Conservation (phyloP, 2,888 invertebrate species). For the Troides oblongomaculatus region DNA sequence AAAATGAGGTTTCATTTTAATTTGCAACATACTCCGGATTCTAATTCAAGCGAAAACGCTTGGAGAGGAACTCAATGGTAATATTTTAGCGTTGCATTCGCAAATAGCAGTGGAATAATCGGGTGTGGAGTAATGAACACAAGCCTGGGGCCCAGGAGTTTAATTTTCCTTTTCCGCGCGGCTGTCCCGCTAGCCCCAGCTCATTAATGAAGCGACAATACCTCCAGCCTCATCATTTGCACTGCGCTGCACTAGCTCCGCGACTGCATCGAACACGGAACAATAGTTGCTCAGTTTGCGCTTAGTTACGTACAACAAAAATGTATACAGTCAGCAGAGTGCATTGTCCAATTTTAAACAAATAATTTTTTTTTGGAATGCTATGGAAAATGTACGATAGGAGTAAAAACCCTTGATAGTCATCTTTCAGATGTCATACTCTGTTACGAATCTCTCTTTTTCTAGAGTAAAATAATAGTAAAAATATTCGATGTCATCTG, state of each 20-base stretch:
- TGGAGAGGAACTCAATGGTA: slow-evolving; percentile 32
- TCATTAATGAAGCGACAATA: slow-evolving; percentile 75
- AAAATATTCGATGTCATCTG: too few species aligned
- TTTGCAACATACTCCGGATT: slow-evolving; percentile 13
- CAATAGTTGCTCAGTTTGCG: slow-evolving; percentile 37
- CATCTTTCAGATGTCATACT: too few species aligned
- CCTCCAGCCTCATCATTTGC: slow-evolving; percentile 72
- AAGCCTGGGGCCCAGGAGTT: slow-evolving; percentile 75
- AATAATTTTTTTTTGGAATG: neutral
- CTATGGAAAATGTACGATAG: neutral
- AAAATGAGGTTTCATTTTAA: slow-evolving; percentile 21
- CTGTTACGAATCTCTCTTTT: too few species aligned
- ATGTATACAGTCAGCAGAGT: slow-evolving; percentile 18
- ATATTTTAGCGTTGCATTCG: slow-evolving; percentile 60
- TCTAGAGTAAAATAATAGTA: neutral
- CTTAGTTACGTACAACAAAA: slow-evolving; percentile 26
- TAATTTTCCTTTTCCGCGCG: slow-evolving; percentile 79
- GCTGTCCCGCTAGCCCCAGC: slow-evolving; percentile 62
- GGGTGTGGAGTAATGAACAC: slow-evolving; percentile 73
- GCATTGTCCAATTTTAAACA: slow-evolving; percentile 17
- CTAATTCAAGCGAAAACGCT: slow-evolving; percentile 28
- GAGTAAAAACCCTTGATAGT: neutral
- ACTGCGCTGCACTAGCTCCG: slow-evolving; percentile 28
- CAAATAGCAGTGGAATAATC: slow-evolving; percentile 63
- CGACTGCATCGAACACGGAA: slow-evolving; percentile 38